Conservation (phyloP, 1,140 invertebrate species). For the Leptoteleia sp. region DNA sequence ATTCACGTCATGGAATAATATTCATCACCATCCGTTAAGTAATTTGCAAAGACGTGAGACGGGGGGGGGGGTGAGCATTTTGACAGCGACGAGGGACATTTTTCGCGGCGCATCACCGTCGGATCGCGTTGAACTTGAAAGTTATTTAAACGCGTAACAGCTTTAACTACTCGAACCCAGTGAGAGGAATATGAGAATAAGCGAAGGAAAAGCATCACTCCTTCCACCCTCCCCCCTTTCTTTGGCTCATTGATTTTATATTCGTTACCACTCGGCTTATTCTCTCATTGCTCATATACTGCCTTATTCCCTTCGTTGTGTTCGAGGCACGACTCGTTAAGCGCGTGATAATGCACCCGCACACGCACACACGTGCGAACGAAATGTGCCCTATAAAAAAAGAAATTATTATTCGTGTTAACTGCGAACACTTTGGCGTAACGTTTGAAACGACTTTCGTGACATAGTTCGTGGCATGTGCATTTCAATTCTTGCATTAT, state of each 20-base stretch:
- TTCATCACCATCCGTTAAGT: slow-evolving; percentile 22
- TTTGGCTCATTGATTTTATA: too few relatives aligned
- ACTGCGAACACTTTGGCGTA: slow-evolving; percentile 37
- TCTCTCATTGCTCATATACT: too few relatives aligned
- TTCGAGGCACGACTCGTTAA: too few relatives aligned
- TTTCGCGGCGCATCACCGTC: slow-evolving; percentile 25
- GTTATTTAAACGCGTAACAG: slow-evolving; percentile 15
- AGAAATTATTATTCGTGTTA: slow-evolving; percentile 41
- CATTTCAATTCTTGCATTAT: slow-evolving; percentile 29
- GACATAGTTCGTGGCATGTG: slow-evolving; percentile 30
- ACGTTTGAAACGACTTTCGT: slow-evolving; percentile 30
- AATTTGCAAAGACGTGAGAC: slow-evolving; percentile 7
- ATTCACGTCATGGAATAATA: slow-evolving; percentile 23
- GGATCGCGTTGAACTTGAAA: slow-evolving; percentile 45
- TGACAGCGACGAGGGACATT: slow-evolving; percentile 7
- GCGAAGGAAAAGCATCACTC: too few relatives aligned
- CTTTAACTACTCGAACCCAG: too few relatives aligned
- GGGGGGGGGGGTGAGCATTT: not conserved
- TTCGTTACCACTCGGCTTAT: too few relatives aligned
- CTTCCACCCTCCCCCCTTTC: too few relatives aligned
- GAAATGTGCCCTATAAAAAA: slow-evolving; percentile 41
- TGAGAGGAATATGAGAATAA: too few relatives aligned
- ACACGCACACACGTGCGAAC: slow-evolving; percentile 1
- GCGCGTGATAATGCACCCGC: slow-evolving; percentile 30
- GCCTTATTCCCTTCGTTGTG: too few relatives aligned